Evolutionary conservation across 1,140 invertebrate genomes (phyloP), one percentile per base, ranked within the genome.

Genomic region (Micrasema longulum): DNA sequence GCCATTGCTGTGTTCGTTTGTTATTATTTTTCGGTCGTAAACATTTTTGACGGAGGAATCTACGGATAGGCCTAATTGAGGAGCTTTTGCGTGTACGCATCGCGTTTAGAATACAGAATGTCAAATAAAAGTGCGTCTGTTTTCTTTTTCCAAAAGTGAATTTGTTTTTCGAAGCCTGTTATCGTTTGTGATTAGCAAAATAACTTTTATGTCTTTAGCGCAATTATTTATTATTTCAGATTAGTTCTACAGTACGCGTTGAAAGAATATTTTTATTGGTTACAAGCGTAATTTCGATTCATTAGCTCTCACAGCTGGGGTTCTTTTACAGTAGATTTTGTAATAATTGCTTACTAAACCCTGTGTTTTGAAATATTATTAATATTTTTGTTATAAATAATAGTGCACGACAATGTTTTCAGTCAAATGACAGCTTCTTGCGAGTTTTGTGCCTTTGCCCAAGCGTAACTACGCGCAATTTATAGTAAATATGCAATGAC

Each of bases 91-190:
- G 43, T 48, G n/a, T 64, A 26, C 26, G 43, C 18, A 45, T 5
- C 60, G 41, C 9, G 14, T 10, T 26, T 18, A 64, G 41, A 64
- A 31, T 41, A 9, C 55, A 41, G 60, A 45, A 47, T 64, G 20
- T 26, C 60, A 64, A 64, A 45, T 20, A 64, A 64, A 64, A 64
- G 60, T 47, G 60, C 43, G 60, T 64, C 45, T 12, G 18, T 63
- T 63, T 63, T 47, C 4, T 64, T 64, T 16, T 45, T 31, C 20
- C 31, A 31, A 36, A 16, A 12, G 16, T 10, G 14, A 35, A 18
- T 41, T 41, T 43, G 22, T 36, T n/a, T 53, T 11, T 5, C 11
- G n/a, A 26, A n/a, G 14, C 18, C 14, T 35, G 31, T 22, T 23
- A 26, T 1, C 10, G 7, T 22, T 18, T 11, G 23, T 26, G 14